A percentile compares a stretch with the other conserved stretches of the same genome.
These are phyloP conservation scores for Drosophila lacertosa DNA, from an alignment of 1,140 invertebrate species.

Conservation along the genomic window DNA sequence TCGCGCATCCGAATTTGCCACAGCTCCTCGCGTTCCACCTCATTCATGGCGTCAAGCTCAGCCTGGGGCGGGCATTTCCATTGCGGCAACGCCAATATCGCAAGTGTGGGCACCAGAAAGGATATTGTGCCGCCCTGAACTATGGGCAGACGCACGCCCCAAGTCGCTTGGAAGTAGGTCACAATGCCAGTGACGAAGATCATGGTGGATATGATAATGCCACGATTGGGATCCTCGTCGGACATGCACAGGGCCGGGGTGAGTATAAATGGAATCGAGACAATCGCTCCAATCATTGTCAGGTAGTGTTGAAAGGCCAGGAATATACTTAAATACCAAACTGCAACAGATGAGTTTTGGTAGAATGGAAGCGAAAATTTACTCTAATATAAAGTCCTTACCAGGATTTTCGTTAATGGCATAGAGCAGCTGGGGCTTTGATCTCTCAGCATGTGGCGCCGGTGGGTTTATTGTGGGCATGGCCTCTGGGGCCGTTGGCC, in stretches of 20 bases:
- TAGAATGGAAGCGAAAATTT: neutral
- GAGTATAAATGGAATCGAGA: conserved; percentile 93
- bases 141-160: conserved; percentile 89
- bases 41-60: conserved; percentile 85
- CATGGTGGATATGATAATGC: conserved; percentile 93
- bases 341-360: conserved; percentile 15
- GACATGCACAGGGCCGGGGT: conserved; percentile 92
- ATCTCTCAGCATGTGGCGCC: conserved; percentile 35
- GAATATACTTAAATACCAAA: conserved; percentile 92
- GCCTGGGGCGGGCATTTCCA: conserved; percentile 90
- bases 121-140: conserved; percentile 93
- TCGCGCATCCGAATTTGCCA: conserved; percentile 93
- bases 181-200: conserved; percentile 94
- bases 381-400: neutral
- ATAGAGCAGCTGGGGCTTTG: conserved; percentile 85
- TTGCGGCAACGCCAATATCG: conserved; percentile 90
- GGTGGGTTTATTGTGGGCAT: conserved; percentile 1
- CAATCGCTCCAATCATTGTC: conserved; percentile 94
- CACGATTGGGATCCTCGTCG: conserved; percentile 90
- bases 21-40: conserved; percentile 87
- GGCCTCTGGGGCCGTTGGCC: conserved; percentile 20
- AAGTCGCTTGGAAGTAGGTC: conserved; percentile 91
- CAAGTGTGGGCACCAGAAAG: conserved; percentile 93
- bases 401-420: conserved; percentile 91
- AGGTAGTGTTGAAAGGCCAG: conserved; percentile 94